Evolutionary conservation across 2,888 invertebrate genomes (phyloP).

Genomic region (Polyommatus icarus): DNA sequence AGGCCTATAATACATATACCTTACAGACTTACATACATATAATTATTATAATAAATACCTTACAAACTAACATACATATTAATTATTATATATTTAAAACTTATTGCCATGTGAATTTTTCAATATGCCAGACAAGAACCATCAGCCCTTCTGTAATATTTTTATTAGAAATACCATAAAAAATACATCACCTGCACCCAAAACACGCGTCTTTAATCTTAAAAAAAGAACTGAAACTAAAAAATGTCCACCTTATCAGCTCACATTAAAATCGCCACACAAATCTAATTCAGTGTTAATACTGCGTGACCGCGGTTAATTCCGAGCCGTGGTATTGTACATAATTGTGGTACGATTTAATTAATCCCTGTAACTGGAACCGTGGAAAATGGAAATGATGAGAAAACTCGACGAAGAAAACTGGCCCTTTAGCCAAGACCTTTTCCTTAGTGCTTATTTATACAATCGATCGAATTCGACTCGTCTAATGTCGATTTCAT

Average conservation of each 20-base stretch:
- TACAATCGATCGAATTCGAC: too few species aligned
- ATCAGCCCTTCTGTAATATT: neutral
- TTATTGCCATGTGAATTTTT: too few species aligned
- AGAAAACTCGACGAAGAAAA: neutral
- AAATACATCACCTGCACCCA: neutral
- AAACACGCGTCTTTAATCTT: neutral
- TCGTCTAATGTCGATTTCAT: too few species aligned
- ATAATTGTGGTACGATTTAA: constrained; percentile 34
- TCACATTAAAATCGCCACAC: constrained; percentile 66
- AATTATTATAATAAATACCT: too few species aligned
- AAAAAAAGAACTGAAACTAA: constrained; percentile 45
- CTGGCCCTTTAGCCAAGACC: neutral
- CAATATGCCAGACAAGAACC: too few species aligned
- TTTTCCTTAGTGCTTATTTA: too few species aligned
- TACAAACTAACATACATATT: too few species aligned
- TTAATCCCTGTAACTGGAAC: neutral
- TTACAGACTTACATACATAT: too few species aligned
- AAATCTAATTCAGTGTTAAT: constrained; percentile 79
- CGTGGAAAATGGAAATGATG: neutral
- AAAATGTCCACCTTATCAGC: constrained; percentile 55
- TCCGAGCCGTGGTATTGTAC: constrained; percentile 77
- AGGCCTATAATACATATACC: too few species aligned
- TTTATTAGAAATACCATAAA: neutral
- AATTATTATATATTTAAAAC: too few species aligned
- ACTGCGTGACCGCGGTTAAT: constrained; percentile 75